Percentiles rank a stretch among this genome's conserved stretches.
phyloP scores from a whole-genome alignment of 2,888 invertebrate genomes.

The Cybosia mesomella region DNA sequence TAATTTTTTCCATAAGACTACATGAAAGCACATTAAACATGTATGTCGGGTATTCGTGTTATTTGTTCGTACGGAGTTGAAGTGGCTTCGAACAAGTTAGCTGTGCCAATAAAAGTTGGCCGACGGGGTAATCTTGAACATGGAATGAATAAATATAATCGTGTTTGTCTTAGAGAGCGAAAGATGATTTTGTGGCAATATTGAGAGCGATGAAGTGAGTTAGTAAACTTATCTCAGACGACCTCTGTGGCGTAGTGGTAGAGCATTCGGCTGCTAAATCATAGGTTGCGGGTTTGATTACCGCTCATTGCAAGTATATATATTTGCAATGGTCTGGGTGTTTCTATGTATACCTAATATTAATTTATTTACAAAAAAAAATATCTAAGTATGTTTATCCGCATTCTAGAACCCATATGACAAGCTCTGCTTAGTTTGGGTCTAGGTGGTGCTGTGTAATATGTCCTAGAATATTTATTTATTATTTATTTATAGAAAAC shows the following conservation, averaged over 20 bases:
- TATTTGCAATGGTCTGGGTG: no score
- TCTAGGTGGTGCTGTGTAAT: no score
- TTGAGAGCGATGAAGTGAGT: background rate
- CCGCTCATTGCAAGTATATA: no score
- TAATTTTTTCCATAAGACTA: slow-evolving; percentile 37
- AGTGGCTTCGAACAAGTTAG: slow-evolving; percentile 41
- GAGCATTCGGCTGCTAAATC: no score
- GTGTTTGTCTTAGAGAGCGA: slow-evolving; percentile 24
- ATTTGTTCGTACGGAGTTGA: slow-evolving; percentile 42
- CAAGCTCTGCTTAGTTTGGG: no score
- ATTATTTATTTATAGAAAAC: background rate
- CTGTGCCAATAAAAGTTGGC: slow-evolving; percentile 45
- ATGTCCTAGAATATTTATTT: no score
- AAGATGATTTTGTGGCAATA: background rate
- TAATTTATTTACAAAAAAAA: no score
- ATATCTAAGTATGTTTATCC: no score
- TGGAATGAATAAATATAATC: slow-evolving; percentile 39
- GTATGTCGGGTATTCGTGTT: slow-evolving; percentile 50
- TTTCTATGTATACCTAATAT: no score
- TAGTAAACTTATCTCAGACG: background rate
- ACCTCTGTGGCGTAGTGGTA: no score
- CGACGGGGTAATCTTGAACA: slow-evolving; percentile 39
- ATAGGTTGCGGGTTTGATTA: no score
- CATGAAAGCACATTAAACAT: slow-evolving; percentile 60
- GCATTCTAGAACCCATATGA: no score